Evolutionary conservation across 2,888 invertebrate species (phyloP), one percentile per base, ranked within the genome.

Genomic region (Limnephilus marmoratus): DNA sequence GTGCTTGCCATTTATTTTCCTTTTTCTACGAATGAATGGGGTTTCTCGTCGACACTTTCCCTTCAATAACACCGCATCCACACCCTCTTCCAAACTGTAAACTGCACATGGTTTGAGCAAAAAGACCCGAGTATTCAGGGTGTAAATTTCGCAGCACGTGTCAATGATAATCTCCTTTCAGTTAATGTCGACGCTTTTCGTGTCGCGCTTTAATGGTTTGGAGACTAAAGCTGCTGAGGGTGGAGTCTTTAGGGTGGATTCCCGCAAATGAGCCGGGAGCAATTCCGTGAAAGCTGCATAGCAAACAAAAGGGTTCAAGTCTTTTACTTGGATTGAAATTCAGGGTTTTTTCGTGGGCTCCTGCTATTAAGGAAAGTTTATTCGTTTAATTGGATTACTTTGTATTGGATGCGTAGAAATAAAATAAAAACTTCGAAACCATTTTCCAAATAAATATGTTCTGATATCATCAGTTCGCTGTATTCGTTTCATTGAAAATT

Each of bases 1-100:
- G 85, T 85, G 90, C 31, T 90, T 91, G 91, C 91, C 91, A 93
- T 93, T 93, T 92, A 91, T 92, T 90, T 90, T 92, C 85, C 85
- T 83, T 90, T 92, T 93, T 91, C 82, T 90, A n/a, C 85, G 89
- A 87, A 85, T 90, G 91, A 91, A 90, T 91, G 90, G 90, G 85
- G 86, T 87, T 85, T 87, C 82, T 81, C 89, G 90, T 83, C 83
- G 86, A 85, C 90, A 91, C 90, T 90, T 85, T 87, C 85, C 85
- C 83, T 53, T 90, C 85, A 83, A 89, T 83, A 80, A 89, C 31
- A 31, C 80, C 68, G 68, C 85, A 68, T 90, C 81, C 1, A 31
- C 31, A 45, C 49, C 37, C 37, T 37, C 85, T 24, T 18, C 34
- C 18, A 41, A 85, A 85, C 24, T 34, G n/a, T 37, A 41, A 85